Base-by-base conservation (phyloP, 2,113 vertebrate species). In the Eira barbara region DNA sequence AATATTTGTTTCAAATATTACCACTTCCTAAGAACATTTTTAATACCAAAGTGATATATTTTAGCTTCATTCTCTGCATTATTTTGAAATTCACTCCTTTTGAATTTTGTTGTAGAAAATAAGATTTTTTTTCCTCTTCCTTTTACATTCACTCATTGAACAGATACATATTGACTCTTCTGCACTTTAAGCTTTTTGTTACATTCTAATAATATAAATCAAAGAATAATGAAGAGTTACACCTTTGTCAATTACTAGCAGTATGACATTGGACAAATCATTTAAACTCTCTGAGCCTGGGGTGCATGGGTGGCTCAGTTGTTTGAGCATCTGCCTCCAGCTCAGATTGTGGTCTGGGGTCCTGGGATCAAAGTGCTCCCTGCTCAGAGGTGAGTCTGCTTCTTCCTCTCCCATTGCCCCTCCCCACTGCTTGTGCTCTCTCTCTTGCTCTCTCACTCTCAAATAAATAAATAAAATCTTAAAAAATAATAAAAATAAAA, bases 71-170 rank as follows among this genome's bases (percentile, higher is more conserved):
- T 57, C 31, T 74, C 67, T 52, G 12, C 2, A 76, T 59, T 23
- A 65, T 49, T 94, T 92, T 67, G 88, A 91, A 94, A 87, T 73
- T 86, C 47, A 74, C 25, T 82, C 39, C 14, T 55, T 86, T 96
- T 29, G 18, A 78, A 27, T 69, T 61, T 94, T 79, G 3, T 83
- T 92, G 69, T 10, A 52, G 34, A 42, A 81, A 42, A 67, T 59
- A 12, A 76, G 27, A 21, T 52, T 11, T 34, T 34, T 34, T 94
- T 79, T 81, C 18, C 63, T 55, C 80, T 90, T 29, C 23, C 89
- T 85, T 93, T 93, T 49, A 21, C n/a, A 52, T 55, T 87, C 47
- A 36, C 74, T 57, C 83, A 74, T 49, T 80, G 45, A 47, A 87
- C 18, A 88, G 74, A 45, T 65, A n/a, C 17, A 34, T 59, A 65